Base-by-base conservation (phyloP, 2,113 vertebrate species). In the Amblyopsis rosae region DNA sequence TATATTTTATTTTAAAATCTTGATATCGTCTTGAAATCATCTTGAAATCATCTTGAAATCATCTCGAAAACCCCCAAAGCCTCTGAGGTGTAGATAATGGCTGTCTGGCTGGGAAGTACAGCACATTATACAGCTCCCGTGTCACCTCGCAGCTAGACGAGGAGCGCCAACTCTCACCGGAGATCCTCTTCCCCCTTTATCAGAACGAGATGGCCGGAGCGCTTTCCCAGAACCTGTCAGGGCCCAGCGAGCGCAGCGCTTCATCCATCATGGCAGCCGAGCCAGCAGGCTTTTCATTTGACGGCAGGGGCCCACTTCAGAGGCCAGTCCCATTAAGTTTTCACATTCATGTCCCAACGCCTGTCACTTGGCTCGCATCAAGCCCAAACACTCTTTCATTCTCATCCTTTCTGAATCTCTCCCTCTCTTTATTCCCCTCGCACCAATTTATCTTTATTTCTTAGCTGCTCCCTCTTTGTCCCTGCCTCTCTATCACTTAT, bases 211-310 rank as follows among this genome's bases (percentile, higher is more conserved):
- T 72, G 65, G 81, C 75, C 73, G 69, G 50, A 77, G 76, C 65
- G 59, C 87, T 83, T 90, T 91, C 91, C 91, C 91, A 92, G 91
- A 92, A 92, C 76, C 82, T 91, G 91, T 90, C 91, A 90, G 65
- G 57, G 67, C 65, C 62, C n/a, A 53, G 82, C 32, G 57, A 87
- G 82, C 73, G 59, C 83, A 77, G 79, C 91, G 86, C 87, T 88
- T 90, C 88, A 89, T 91, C 87, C 88, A 89, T 90, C 91, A 90
- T 82, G 15, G 70, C 71, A 82, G 79, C 84, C 79, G 69, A 73
- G 74, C 87, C 81, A 86, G 82, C 81, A 73, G 82, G 82, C 85
- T 87, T 85, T 90, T 87, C 86, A 78, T 88, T 87, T 86, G 81
- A 82, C 73, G 65, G 67, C 6, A 65, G 83, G 83, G 90, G 81